Evolutionary conservation across 1,140 invertebrate genomes (phyloP), one percentile per base, ranked within the genome.

Genomic region (Cydia amplana): DNA sequence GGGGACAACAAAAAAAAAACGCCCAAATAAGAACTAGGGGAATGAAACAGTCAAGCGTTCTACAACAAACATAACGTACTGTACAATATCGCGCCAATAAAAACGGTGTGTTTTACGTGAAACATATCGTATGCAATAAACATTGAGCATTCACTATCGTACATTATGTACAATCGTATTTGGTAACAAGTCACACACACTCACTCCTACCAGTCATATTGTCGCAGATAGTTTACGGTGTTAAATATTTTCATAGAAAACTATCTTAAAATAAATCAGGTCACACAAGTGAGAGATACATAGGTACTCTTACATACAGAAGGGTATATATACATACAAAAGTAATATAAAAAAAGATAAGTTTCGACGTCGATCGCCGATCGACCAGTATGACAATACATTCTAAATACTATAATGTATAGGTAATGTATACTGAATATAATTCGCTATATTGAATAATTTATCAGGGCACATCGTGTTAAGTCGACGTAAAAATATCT

Each of bases 261-360:
- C 77, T 79, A 82, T 81, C 90, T 92, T 91, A 91, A 90, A 85
- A 85, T 89, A 91, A 91, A 92, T 92, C 91, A 91, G 90, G 90
- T 92, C 90, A 91, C 90, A 91, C 78, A 90, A 89, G 87, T 88
- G 85, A 90, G 84, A 85, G 80, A 85, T 79, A 84, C 77, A 77
- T 77, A 78, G 25, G 63, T 67, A 67, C 51, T 63, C 23, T 70
- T 75, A 75, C 79, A 80, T 80, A 83, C 78, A 81, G 72, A 75
- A 80, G 73, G 43, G 46, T 74, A 78, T 75, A 75, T 76, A 75
- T 80, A 80, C 75, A 75, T 70, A 70, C 55, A 70, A 70, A 70
- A 36, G 16, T 70, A 40, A 67, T 74, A 79, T 75, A 77, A 82
- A 77, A 82, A 79, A 78, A 78, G 49, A 51, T 49, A 49, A 70